Evolutionary conservation across 2,888 invertebrate genomes (phyloP).

Genomic region (Conus canariensis): DNA sequence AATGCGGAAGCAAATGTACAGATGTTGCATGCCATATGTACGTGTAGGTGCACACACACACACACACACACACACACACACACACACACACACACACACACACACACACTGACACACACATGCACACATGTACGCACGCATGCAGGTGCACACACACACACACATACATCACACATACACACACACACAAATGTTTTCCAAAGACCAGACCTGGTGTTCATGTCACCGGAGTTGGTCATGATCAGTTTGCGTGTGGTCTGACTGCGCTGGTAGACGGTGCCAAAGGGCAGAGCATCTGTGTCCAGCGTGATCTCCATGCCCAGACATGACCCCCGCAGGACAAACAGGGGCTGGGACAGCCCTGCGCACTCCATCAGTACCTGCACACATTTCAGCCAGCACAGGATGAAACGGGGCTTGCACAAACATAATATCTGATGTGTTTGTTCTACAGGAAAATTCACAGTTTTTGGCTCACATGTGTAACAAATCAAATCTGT

Average conservation of each 20-base stretch:
- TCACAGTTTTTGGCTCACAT: no score
- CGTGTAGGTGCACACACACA: neutral
- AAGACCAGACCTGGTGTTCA: slow-evolving; percentile 80
- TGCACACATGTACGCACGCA: neutral
- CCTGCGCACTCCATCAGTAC: slow-evolving; percentile 81
- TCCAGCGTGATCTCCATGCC: slow-evolving; percentile 81
- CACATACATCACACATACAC: neutral
- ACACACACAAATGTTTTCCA: neutral
- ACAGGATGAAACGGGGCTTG: neutral
- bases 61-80: neutral
- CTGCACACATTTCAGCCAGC: slow-evolving; percentile 63
- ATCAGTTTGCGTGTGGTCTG: slow-evolving; percentile 79
- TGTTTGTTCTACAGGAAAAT: no score
- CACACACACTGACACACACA: neutral
- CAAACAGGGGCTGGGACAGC: slow-evolving; percentile 81
- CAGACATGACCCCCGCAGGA: slow-evolving; percentile 81
- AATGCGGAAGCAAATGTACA: neutral
- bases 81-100: neutral
- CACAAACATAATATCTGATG: no score
- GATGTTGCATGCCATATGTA: no score
- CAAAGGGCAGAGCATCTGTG: slow-evolving; percentile 81
- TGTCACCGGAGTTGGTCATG: slow-evolving; percentile 82
- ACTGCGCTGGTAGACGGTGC: slow-evolving; percentile 81
- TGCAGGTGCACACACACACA: neutral
- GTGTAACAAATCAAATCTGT: no score